Evolutionary conservation across 2,113 vertebrate genomes (phyloP).

Genomic region (Syrrhaptes paradoxus): DNA sequence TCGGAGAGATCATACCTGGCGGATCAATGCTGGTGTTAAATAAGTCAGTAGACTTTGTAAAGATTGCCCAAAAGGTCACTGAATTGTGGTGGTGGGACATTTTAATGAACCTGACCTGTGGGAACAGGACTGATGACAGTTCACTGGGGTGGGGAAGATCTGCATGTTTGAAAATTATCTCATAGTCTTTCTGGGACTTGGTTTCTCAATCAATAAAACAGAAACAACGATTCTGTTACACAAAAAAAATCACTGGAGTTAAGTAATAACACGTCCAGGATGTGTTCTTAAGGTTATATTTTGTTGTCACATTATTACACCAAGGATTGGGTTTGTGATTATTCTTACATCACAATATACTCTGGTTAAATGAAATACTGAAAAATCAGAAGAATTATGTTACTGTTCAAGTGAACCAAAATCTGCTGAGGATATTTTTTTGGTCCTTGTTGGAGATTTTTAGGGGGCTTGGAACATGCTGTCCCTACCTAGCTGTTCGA

Average conservation of each 20-base stretch:
- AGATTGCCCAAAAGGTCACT: constrained; percentile 10
- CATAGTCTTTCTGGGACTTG: not conserved
- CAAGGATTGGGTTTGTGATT: not conserved
- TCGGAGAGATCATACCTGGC: constrained; percentile 45
- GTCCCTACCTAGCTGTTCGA: not conserved
- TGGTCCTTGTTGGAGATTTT: not conserved
- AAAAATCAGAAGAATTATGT: not conserved
- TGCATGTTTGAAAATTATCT: not conserved
- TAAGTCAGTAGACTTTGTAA: constrained; percentile 53
- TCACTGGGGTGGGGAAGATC: not conserved
- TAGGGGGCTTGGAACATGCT: not conserved
- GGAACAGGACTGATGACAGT: not conserved
- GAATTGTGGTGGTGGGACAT: constrained; percentile 27
- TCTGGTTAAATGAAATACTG: not conserved
- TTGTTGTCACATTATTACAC: not conserved
- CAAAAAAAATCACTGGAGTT: not conserved
- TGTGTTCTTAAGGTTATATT: not conserved
- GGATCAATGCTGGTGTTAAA: constrained; percentile 43
- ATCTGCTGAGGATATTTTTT: not conserved
- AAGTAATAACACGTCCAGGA: not conserved
- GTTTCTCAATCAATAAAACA: constrained; percentile 11
- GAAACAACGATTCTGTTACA: not conserved
- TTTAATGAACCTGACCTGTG: constrained; percentile 55
- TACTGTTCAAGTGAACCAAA: not conserved
- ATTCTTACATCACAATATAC: not conserved